Conservation (phyloP, 2,113 vertebrate species). For the Butorides virescens region DNA sequence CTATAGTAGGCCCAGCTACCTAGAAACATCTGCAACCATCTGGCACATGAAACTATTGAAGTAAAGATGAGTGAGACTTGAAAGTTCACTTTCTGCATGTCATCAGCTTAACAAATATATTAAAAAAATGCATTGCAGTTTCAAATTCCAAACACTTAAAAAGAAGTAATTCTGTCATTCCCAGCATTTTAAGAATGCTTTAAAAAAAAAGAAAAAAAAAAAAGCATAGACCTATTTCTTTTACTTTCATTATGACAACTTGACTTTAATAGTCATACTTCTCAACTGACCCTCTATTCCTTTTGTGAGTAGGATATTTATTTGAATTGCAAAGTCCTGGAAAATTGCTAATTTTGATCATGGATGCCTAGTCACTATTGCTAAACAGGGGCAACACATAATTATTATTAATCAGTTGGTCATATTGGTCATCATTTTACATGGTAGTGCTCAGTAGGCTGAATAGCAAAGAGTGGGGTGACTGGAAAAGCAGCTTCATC, state of each 20-base stretch:
- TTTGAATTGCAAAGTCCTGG: not conserved
- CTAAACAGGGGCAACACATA: not conserved
- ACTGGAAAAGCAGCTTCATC: not conserved
- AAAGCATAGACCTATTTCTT: not conserved
- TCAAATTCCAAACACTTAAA: not conserved
- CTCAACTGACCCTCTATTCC: not conserved
- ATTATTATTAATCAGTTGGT: not conserved
- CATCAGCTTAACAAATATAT: not conserved
- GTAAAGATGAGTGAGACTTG: not conserved
- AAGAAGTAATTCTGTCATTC: not conserved
- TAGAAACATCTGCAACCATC: constrained; percentile 18
- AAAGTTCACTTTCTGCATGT: not conserved
- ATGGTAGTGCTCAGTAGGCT: not conserved
- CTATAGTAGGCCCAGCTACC: not conserved
- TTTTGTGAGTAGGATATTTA: not conserved
- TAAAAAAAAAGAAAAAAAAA: not conserved
- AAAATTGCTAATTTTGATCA: not conserved
- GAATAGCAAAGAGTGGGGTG: not conserved
- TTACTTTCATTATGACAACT: not conserved
- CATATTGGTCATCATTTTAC: not conserved
- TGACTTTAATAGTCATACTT: not conserved
- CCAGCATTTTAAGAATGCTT: not conserved
- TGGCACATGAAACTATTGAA: not conserved
- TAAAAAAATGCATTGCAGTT: not conserved
- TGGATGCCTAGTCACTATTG: not conserved